phyloP scores from a whole-genome alignment of 2,888 invertebrate genomes.

The Drosophila peninsularis region DNA sequence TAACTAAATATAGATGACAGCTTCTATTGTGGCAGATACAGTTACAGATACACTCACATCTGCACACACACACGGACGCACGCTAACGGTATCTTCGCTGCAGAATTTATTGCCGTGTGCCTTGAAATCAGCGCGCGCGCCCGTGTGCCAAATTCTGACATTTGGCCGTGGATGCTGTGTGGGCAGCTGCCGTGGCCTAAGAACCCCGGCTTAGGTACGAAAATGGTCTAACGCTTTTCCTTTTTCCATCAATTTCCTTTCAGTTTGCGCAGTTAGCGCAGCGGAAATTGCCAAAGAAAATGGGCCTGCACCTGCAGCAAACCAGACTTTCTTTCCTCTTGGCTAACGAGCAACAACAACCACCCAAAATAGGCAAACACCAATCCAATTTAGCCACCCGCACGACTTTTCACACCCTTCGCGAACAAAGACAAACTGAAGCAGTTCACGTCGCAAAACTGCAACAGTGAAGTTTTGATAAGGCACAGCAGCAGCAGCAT shows the following conservation, averaged over 20 bases:
- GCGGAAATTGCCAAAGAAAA: conserved; percentile 39
- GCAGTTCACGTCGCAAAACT: conserved; percentile 28
- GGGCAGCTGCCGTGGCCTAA: conserved; percentile 14
- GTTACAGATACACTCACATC: conserved; percentile 20
- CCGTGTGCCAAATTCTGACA: conserved; percentile 13
- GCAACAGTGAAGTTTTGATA: conserved; percentile 46
- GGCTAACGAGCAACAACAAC: background rate
- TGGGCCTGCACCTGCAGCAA: conserved; percentile 40
- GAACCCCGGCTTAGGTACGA: conserved; percentile 6
- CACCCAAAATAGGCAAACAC: conserved; percentile 1
- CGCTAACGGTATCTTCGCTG: conserved; percentile 5
- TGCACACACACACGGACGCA: conserved; percentile 3
- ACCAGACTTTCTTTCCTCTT: conserved; percentile 20
- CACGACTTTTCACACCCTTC: conserved; percentile 43
- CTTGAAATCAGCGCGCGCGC: conserved; percentile 40
- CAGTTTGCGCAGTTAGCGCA: conserved; percentile 16
- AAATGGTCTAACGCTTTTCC: conserved; percentile 8
- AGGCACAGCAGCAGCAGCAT: conserved; percentile 22
- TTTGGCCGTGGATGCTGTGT: conserved; percentile 27
- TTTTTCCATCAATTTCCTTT: conserved; percentile 13
- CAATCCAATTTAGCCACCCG: background rate
- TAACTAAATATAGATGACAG: conserved; percentile 50
- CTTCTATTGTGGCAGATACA: conserved; percentile 16
- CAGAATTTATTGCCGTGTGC: conserved; percentile 11
- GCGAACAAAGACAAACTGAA: conserved; percentile 8